Percentiles rank a stretch among this genome's conserved stretches.
These are phyloP conservation scores for Brachyhypopomus gauderio DNA, from an alignment of 2,113 vertebrate genomes.

Conservation along the genomic window DNA sequence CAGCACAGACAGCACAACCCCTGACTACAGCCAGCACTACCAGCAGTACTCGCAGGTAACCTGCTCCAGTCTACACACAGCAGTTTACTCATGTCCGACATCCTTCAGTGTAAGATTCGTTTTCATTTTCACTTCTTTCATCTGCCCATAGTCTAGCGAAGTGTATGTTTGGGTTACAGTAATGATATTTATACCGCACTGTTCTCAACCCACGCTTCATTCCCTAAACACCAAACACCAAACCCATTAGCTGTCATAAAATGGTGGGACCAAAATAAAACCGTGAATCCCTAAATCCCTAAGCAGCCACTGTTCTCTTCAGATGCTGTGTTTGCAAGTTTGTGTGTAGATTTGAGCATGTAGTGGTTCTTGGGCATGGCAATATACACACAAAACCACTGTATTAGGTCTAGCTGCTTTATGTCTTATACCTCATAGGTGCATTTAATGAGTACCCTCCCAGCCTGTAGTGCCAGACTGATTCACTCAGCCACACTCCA, in stretches of 20 bases:
- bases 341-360: no score
- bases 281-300: slow-evolving; percentile 10
- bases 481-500: no score
- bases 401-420: no score
- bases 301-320: background rate
- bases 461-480: no score
- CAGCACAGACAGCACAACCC: slow-evolving; percentile 75
- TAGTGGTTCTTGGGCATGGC: no score
- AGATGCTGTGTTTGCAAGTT: no score
- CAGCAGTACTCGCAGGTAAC: slow-evolving; percentile 78
- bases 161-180: background rate
- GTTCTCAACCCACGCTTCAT: background rate
- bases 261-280: background rate
- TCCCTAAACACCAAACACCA: background rate
- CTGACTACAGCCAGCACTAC: slow-evolving; percentile 81
- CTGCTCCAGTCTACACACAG: background rate
- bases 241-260: background rate
- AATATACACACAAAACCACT: no score
- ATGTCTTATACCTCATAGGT: no score
- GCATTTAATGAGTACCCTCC: no score
- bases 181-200: background rate
- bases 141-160: no score
- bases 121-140: background rate
- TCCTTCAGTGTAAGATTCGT: no score
- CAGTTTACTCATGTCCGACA: no score